Evolutionary conservation across 2,888 invertebrate species (phyloP).

Genomic region (Paralinhomoeus sp.): DNA sequence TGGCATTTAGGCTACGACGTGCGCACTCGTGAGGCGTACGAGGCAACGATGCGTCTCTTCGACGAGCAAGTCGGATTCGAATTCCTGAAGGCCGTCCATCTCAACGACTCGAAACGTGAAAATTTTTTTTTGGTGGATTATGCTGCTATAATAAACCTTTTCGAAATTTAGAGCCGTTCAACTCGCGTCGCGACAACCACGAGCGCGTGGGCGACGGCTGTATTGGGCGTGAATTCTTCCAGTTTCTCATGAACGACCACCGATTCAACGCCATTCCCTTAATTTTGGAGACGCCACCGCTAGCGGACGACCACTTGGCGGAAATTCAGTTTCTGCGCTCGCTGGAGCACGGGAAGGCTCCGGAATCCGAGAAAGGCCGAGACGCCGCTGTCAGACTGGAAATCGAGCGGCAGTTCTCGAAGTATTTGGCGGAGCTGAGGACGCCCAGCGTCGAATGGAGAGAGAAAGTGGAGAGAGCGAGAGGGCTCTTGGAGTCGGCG

Average conservation of each 20-base stretch:
- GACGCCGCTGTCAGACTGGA: too few species aligned
- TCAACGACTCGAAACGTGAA: slow-evolving; percentile 33
- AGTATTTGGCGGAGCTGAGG: too few species aligned
- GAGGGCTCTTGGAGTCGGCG: too few species aligned
- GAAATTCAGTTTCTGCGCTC: too few species aligned
- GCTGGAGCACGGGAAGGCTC: too few species aligned
- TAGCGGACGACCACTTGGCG: slow-evolving; percentile 7
- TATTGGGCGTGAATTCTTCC: slow-evolving; percentile 28
- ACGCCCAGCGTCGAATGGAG: too few species aligned
- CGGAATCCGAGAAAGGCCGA: too few species aligned
- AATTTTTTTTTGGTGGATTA: neutral
- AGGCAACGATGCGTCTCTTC: slow-evolving; percentile 27
- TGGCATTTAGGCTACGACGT: slow-evolving; percentile 29
- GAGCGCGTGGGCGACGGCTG: slow-evolving; percentile 32
- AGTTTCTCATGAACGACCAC: slow-evolving; percentile 27
- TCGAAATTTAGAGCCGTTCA: slow-evolving; percentile 23
- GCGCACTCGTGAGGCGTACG: slow-evolving; percentile 24
- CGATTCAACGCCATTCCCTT: slow-evolving; percentile 28
- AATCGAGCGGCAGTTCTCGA: too few species aligned
- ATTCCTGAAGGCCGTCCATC: slow-evolving; percentile 31
- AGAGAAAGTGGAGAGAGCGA: too few species aligned
- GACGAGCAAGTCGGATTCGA: slow-evolving; percentile 27
- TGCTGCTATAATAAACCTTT: neutral
- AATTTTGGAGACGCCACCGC: slow-evolving; percentile 28
- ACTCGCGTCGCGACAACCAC: slow-evolving; percentile 30